Evolutionary conservation across 2,797 vertebrate genomes (phyloP), one percentile per base, ranked within the genome.

Genomic region (Falco naumanni): DNA sequence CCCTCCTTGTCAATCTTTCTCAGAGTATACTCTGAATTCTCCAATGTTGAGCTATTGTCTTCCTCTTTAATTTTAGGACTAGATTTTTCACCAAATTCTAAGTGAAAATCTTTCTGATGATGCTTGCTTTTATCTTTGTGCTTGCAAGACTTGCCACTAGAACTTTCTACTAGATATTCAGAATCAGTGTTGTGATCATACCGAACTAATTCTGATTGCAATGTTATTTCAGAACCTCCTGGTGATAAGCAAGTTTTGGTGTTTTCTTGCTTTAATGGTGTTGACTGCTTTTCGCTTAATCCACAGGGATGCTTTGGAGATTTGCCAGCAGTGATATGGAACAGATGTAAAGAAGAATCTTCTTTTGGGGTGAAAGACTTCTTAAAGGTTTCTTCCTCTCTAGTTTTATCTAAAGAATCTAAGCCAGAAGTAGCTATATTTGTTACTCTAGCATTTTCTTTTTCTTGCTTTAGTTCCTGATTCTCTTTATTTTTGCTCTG

Each of bases 401-500:
- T 98, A 61, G 97, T 95, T 94, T 98, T 99, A 53, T 99, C 99
- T 74, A 98, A 97, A 89, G 98, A 98, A 82, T 99, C 99, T 90
- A 98, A 89, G 21, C 95, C 84, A 2, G 99, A 97, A 86, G 98
- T 97, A 34, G 98, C 97, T 39, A 98, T 97, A 83, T 98, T 98
- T 82, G 99, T 95, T 14, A 98, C 97, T 98, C 99, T 99, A 54
- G 99, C 98, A 96, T 99, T 99, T 98, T 99, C 99, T 96, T 98
- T 98, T 95, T 98, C 98, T 96, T 98, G 98, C 84, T 98, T 98
- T 70, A 99, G 93, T 85, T 99, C 99, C 94, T 99, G 99, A 96
- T 99, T 99, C 93, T 99, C 99, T 97, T 99, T 99, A 97, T 99
- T 99, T 98, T 99, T 99, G 96, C 98, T 99, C 96, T 99, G 99